A percentile compares a stretch with the other conserved stretches of the same genome.
Conservation (phyloP, 2,113 vertebrate genomes). For the Pedetes capensis region DNA sequence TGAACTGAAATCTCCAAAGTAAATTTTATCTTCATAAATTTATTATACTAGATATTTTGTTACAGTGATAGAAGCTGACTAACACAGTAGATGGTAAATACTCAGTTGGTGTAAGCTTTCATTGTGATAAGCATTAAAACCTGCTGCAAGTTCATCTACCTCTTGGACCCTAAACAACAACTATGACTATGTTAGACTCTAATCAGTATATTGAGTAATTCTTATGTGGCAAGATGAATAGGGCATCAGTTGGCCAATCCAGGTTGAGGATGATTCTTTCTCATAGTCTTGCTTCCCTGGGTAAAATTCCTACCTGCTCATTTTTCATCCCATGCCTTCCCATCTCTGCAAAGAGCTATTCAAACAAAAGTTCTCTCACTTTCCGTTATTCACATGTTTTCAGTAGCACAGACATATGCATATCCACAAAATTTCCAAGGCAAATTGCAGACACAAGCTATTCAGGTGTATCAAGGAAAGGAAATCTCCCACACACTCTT, state of each 20-base stretch:
- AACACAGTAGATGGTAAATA: neutral
- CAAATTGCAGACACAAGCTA: neutral
- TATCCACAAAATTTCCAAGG: neutral
- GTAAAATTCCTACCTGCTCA: neutral
- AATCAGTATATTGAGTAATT: neutral
- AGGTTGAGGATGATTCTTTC: neutral
- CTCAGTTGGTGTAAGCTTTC: neutral
- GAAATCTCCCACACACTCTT: neutral
- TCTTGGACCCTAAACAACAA: neutral
- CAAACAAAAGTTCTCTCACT: neutral
- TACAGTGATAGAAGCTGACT: neutral
- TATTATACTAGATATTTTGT: neutral
- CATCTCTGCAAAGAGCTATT: neutral
- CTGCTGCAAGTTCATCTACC: neutral
- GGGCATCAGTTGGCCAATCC: neutral
- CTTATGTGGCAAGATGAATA: neutral
- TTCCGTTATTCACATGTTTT: neutral
- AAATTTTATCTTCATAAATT: neutral
- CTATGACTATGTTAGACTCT: neutral
- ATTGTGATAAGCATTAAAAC: neutral
- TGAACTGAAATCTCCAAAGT: neutral
- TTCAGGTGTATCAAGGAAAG: neutral
- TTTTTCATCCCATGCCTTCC: no score
- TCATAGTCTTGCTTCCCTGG: neutral
- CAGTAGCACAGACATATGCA: neutral